phyloP scores from a whole-genome alignment of 2,888 invertebrate species.

The Vannuccia rotundouncinata region DNA sequence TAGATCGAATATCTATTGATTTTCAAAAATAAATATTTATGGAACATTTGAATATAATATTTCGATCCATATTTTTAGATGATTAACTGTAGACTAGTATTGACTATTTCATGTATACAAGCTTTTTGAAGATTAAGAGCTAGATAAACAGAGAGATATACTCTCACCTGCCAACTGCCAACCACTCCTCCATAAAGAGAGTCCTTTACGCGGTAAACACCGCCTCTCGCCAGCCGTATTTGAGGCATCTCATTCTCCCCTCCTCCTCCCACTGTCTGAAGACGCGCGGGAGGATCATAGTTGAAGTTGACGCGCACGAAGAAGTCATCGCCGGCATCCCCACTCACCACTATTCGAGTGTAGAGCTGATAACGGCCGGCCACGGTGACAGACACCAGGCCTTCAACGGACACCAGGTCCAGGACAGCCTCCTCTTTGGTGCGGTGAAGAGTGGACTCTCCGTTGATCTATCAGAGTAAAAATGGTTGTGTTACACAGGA shows the following conservation, averaged over 20 bases:
- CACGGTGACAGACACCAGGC: constrained; percentile 86
- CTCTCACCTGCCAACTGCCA: constrained; percentile 67
- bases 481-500: too few species aligned
- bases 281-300: constrained; percentile 72
- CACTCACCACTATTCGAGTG: background rate
- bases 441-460: constrained; percentile 90
- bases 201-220: constrained; percentile 87
- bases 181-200: constrained; percentile 93
- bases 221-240: constrained; percentile 89
- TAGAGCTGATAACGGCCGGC: constrained; percentile 66
- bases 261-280: too few species aligned
- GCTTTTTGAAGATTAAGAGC: too few species aligned
- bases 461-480: too few species aligned
- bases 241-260: constrained; percentile 78
- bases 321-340: constrained; percentile 40
- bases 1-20: too few species aligned
- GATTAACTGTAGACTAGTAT: too few species aligned
- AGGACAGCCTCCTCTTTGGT: constrained; percentile 94
- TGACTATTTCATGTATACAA: too few species aligned
- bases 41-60: too few species aligned
- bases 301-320: constrained; percentile 76
- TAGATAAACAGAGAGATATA: too few species aligned
- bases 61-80: too few species aligned
- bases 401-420: constrained; percentile 74
- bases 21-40: too few species aligned